phyloP scores from a whole-genome alignment of 2,113 vertebrate species.

The Alouatta palliata region DNA sequence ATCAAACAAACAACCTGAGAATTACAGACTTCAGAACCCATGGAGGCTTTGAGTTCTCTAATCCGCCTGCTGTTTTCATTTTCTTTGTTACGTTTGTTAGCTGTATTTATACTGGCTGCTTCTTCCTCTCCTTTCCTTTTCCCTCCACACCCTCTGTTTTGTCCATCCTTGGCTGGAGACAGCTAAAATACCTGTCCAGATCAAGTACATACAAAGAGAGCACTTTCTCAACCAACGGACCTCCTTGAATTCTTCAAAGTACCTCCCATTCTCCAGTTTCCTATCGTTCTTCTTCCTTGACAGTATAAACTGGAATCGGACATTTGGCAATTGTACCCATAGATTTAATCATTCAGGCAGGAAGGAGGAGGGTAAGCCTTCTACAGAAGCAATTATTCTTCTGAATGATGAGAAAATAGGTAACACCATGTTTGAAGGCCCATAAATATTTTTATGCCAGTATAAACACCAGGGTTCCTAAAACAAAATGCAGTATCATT shows the following conservation, averaged over 20 bases:
- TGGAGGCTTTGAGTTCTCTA: background rate
- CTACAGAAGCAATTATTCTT: background rate
- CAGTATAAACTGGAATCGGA: conserved; percentile 36
- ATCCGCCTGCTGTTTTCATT: background rate
- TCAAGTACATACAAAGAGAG: conserved; percentile 72
- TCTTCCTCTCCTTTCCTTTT: background rate
- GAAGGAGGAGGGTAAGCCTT: background rate
- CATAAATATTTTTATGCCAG: background rate
- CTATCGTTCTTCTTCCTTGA: conserved; percentile 62
- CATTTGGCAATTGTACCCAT: conserved; percentile 43
- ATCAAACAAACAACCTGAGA: background rate
- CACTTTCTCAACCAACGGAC: conserved; percentile 67
- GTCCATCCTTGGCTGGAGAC: background rate
- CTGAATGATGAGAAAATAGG: background rate
- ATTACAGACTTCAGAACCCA: background rate
- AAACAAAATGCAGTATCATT: background rate
- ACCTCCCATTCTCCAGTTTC: conserved; percentile 67
- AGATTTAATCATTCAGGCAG: background rate
- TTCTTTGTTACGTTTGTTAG: background rate
- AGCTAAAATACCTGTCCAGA: conserved; percentile 26
- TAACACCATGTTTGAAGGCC: background rate
- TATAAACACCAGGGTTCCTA: background rate
- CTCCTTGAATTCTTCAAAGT: conserved; percentile 82
- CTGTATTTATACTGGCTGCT: background rate
- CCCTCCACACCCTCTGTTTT: background rate